Base-by-base conservation (phyloP, 2,888 invertebrate species). In the Sipha maydis region DNA sequence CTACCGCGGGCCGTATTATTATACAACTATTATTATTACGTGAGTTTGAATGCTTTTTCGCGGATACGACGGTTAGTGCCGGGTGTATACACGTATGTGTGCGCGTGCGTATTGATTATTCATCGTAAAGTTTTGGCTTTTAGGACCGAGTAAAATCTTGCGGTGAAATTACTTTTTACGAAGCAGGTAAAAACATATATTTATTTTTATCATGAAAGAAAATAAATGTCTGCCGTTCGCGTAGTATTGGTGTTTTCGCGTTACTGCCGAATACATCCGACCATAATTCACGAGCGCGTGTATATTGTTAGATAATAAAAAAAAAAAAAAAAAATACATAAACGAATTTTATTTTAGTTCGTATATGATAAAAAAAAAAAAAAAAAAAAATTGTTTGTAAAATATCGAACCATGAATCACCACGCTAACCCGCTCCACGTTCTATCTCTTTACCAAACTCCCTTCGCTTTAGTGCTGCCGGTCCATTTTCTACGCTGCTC, bases 221-320 rank as follows among this genome's bases (percentile, higher is more conserved):
- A 83, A 83, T 83, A 83, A 83, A 83, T 75, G 83, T 83, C 83
- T 54, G 54, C 83, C 28, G 61, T 9, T 61, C 61, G 61, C 25
- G 21, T 34, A 34, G 34, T 31, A 75, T 83, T 75, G 83, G 56
- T 75, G 75, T 75, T 83, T 83, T 83, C 28, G 56, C 75, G 75
- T 84, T 84, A 84, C 61, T 84, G 34, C 83, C 83, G 38, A 84
- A 84, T 76, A 75, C 28, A 61, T 61, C n/a, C 38, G 75, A 76
- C 56, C 84, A 76, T 84, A 84, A 84, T 84, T 84, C 84, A 61
- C 84, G 54, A 54, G n/a, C 31, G 73, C 61, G 61, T 76, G 38
- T 84, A 84, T 84, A 84, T 84, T 76, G 84, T 61, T 76, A 76
- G 75, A 76, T 85, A 77, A 61, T 85, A 85, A 85, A 61, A 82